Percentiles rank a stretch among this genome's conserved stretches.
Evolutionary conservation across 2,113 vertebrate genomes (phyloP).

Genomic region (Zosterops borbonicus): DNA sequence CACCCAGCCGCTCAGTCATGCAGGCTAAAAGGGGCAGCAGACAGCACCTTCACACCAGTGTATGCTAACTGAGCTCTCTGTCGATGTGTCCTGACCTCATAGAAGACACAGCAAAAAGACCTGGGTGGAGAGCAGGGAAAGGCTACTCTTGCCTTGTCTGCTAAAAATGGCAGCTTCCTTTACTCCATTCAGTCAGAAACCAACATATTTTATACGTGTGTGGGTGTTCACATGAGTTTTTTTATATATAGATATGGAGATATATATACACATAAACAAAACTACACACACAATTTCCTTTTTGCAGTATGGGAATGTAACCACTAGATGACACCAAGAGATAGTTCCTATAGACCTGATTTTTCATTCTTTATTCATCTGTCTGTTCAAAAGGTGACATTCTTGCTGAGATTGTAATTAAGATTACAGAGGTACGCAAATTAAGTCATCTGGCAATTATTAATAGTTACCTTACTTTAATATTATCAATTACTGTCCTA

Average conservation of each 20-base stretch:
- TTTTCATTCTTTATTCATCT: constrained; percentile 68
- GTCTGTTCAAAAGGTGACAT: constrained; percentile 62
- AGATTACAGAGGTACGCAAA: constrained; percentile 70
- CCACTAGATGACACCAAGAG: constrained; percentile 99
- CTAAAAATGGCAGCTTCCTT: constrained; percentile 70
- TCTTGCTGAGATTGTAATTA: constrained; percentile 73
- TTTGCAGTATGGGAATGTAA: constrained; percentile 85
- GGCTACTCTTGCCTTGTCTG: constrained; percentile 55
- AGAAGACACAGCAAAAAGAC: constrained; percentile 63
- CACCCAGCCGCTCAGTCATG: constrained; percentile 73
- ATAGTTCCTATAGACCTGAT: constrained; percentile 81
- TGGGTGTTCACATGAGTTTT: not conserved
- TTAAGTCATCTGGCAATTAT: constrained; percentile 64
- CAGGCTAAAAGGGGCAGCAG: constrained; percentile 71
- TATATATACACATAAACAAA: not conserved
- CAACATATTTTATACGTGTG: not conserved
- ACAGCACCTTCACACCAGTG: constrained; percentile 74
- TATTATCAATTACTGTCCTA: constrained; percentile 68
- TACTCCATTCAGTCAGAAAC: constrained; percentile 62
- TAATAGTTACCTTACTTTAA: constrained; percentile 62
- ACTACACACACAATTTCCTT: not conserved
- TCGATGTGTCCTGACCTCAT: constrained; percentile 73
- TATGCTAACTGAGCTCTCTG: constrained; percentile 66
- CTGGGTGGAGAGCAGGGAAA: constrained; percentile 55
- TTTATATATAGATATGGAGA: not conserved